Conservation (phyloP, 1,140 invertebrate species). For the Dysdera silvatica region DNA sequence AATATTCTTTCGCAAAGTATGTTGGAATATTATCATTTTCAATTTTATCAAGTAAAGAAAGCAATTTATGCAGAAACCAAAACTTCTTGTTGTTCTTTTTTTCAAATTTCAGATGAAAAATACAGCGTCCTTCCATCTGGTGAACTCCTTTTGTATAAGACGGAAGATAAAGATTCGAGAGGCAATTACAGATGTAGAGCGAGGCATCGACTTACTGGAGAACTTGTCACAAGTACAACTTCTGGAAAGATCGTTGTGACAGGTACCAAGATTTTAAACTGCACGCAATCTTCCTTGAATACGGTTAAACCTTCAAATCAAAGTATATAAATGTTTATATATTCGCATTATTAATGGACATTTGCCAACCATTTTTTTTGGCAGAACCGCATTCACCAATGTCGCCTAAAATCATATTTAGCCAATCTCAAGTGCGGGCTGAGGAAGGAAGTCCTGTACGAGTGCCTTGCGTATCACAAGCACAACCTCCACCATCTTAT, state of each 20-base stretch:
- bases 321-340: no score
- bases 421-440: constrained; percentile 20
- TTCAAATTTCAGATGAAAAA: constrained; percentile 29
- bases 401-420: constrained; percentile 17
- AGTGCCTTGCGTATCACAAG: constrained; percentile 17
- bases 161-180: constrained; percentile 13
- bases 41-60: no score
- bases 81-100: no score
- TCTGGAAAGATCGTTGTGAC: constrained; percentile 35
- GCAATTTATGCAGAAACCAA: no score
- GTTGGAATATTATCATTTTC: no score
- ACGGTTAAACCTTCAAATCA: no score
- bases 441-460: constrained; percentile 20
- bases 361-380: no score
- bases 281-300: no score
- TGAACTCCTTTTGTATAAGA: constrained; percentile 27
- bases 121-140: constrained; percentile 26
- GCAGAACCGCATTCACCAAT: constrained; percentile 22
- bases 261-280: no score
- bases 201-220: constrained; percentile 31
- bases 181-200: constrained; percentile 32
- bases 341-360: no score
- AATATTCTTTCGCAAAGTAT: no score
- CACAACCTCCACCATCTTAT: constrained; percentile 19
- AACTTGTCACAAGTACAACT: constrained; percentile 28